Evolutionary conservation across 2,888 invertebrate species (phyloP).

Genomic region (Epiperipatus broadwayi): DNA sequence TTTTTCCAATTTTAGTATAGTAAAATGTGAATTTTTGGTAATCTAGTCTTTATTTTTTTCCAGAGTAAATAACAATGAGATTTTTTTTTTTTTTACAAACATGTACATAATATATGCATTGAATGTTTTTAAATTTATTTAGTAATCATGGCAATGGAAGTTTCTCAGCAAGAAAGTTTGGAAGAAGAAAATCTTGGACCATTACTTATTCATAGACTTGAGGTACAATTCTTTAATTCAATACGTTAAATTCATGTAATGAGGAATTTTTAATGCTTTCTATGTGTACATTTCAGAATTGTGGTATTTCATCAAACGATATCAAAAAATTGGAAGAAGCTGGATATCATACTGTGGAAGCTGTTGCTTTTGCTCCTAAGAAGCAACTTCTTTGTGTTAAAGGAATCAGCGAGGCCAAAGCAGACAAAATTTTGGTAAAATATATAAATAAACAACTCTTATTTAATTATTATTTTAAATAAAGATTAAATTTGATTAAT

Average conservation of each 20-base stretch:
- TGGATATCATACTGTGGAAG: constrained; percentile 83
- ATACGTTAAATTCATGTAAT: neutral
- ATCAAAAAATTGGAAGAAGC: constrained; percentile 80
- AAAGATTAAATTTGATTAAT: too few relatives aligned
- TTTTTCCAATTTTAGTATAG: too few relatives aligned
- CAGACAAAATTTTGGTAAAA: constrained; percentile 61
- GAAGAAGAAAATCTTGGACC: constrained; percentile 51
- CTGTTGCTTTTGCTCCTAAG: constrained; percentile 83
- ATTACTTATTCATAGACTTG: constrained; percentile 46
- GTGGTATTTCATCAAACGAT: constrained; percentile 73
- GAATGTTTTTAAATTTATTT: too few relatives aligned
- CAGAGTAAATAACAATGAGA: too few relatives aligned
- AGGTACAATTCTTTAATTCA: constrained; percentile 35
- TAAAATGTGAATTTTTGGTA: too few relatives aligned
- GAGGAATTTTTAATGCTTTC: constrained; percentile 8
- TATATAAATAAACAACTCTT: constrained; percentile 8
- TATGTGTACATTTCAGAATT: constrained; percentile 41
- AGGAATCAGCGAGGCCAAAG: constrained; percentile 93
- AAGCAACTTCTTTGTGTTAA: constrained; percentile 65
- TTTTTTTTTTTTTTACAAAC: too few relatives aligned
- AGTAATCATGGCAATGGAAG: constrained; percentile 11
- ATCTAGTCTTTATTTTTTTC: too few relatives aligned
- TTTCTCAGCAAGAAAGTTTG: constrained; percentile 18
- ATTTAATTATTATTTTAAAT: constrained; percentile 16
- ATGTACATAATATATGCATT: too few relatives aligned